Base-by-base conservation (phyloP, 2,888 invertebrate species). In the Bhutanitis thaidina region DNA sequence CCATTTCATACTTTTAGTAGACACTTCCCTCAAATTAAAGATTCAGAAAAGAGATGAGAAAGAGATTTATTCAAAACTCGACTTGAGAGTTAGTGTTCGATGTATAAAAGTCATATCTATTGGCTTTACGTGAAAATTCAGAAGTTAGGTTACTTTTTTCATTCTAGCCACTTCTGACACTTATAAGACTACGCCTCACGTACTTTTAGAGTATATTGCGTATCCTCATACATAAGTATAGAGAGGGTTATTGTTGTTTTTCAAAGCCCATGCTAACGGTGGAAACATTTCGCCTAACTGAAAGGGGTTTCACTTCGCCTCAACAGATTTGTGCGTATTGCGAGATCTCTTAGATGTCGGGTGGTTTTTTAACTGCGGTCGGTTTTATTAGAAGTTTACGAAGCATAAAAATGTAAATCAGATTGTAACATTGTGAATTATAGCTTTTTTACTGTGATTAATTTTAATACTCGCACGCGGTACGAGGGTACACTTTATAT, bases 161-260 rank as follows among this genome's bases (percentile, higher is more conserved):
- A 12, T 34, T n/a, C 12, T 7, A n/a, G 34, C 5, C 34, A 34
- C 12, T 13, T 34, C 34, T 34, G 7, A 12, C 34, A 12, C 12
- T 34, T n/a, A 5, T 34, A 3, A 13, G 12, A 12, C 55, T 81
- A 58, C 56, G 62, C 49, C 54, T 43, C 60, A 59, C 65, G 77
- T 75, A 78, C 79, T 77, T 79, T 74, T 75, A 74, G 80, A 80
- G 84, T 82, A 79, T 83, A 88, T 84, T 87, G 78, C 82, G 78
- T 77, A 80, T 79, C 72, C 77, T 75, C 77, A 77, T 77, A 79
- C 80, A 77, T 80, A 74, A 69, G 63, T 71, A 77, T 71, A 69
- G 66, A 65, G 73, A 66, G 79, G 74, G 77, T 79, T 82, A 88
- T 88, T 88, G 87, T 88, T 88, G 85, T 87, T 86, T 82, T 80